Base-by-base conservation (phyloP, 2,113 vertebrate species). In the Grammomys surdaster region DNA sequence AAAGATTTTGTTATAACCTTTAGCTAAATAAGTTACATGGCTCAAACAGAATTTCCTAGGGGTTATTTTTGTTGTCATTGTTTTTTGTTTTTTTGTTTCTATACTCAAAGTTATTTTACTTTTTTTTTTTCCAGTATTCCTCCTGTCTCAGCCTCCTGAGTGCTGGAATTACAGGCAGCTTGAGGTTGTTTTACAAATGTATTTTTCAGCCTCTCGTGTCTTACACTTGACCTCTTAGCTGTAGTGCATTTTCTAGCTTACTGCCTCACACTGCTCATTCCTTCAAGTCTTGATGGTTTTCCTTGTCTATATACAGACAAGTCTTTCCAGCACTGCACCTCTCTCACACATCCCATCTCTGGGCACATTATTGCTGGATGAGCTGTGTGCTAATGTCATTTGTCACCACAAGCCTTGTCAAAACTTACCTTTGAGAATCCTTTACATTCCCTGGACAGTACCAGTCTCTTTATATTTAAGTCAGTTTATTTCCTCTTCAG, bases 31-130 rank as follows among this genome's bases (percentile, higher is more conserved):
- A 91, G 82, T 82, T 72, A 2, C 76, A 54, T 92, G 85, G 7
- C 58, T 88, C 36, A 48, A 84, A 93, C 77, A 95, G 13, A 26
- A 90, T 76, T 95, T 69, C 88, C 48, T 67, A 33, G n/a, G 26
- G 9, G 31, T 70, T 60, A 0, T 75, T 84, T 9, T 40, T 31
- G 31, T 80, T 58, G 33, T 13, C 69, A 54, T 75, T 56, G 19
- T 36, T 80, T 26, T 84, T 63, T 9, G 1, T 56, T 56, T 63
- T 84, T 13, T 17, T 82, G n/a, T 89, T 91, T 85, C 11, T 48
- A 19, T 28, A 60, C 43, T 75, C 36, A 85, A 13, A 67, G 3
- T 72, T 92, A n/a, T 51, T 72, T 51, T 72, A n/a, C 19, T 78
- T 58, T 58, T n/a, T n/a, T 24, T 51, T 77, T 56, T 56, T n/a